Base-by-base conservation (phyloP, 2,113 vertebrate species). In the Alosa alosa region DNA sequence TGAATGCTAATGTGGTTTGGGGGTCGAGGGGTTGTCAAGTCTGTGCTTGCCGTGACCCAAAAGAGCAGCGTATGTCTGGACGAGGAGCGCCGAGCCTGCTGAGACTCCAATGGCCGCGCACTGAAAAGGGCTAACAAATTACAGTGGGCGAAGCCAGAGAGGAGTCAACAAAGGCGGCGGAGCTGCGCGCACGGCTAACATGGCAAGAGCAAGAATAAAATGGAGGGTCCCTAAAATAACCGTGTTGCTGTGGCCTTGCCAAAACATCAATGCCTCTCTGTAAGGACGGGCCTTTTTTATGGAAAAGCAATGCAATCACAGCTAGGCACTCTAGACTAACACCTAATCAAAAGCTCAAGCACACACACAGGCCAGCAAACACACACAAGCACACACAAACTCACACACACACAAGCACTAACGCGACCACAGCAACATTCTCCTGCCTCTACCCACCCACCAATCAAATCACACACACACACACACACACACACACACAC, bases 401-500 rank as follows among this genome's bases (percentile, higher is more conserved):
- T n/a, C 20, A 60, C 17, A 60, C 20, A n/a, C 46, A 60, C 31
- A 31, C 31, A 31, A 31, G 31, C 31, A 31, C 31, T 31, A 31
- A 31, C 31, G 31, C 31, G 31, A 31, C 31, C 31, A 31, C 31
- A 31, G 31, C 31, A 31, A 31, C 31, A 31, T 31, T 31, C 31
- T 31, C 31, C 31, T 31, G 31, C 31, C 31, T 31, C 31, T 31
- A 31, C 31, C 31, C 31, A 31, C 31, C 31, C 31, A 31, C 31
- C 31, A 31, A 31, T 31, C 31, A 31, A 31, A 22, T 2, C 57
- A 60, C 15, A 52, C 17, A 55, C 17, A 55, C 50, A 64, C 22
- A n/a, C 22, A n/a, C 57, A 64, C 20, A 22, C 20, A 18, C 57
- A 64, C 57, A 64, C 57, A 6, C 57, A 84, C 88, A 85, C 78